A percentile compares a stretch with the other conserved stretches of the same genome.
These are phyloP conservation scores for Lepus americanus DNA, from an alignment of 2,113 vertebrate species.

Conservation along the genomic window DNA sequence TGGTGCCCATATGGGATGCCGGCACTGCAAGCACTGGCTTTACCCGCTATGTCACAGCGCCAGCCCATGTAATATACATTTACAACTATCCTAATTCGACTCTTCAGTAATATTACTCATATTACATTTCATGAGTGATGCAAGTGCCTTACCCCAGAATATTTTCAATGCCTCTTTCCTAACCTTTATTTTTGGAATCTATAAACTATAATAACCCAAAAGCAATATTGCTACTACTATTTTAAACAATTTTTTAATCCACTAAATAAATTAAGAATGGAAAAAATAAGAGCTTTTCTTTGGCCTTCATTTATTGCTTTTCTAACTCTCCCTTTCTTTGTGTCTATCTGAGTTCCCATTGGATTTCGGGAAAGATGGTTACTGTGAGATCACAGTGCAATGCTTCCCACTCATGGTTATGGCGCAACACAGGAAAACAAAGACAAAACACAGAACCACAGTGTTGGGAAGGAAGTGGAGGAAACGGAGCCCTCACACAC, in stretches of 20 bases:
- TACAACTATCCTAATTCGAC: neutral
- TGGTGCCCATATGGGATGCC: too few species aligned
- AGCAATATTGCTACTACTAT: neutral
- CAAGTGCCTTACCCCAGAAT: neutral
- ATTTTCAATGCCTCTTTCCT: neutral
- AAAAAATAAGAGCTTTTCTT: neutral
- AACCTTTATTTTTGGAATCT: neutral
- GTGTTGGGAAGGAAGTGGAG: too few species aligned
- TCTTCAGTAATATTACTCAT: neutral
- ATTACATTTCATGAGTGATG: neutral
- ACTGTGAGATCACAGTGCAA: too few species aligned
- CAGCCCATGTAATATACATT: too few species aligned
- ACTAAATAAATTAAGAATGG: neutral
- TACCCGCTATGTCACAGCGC: too few species aligned
- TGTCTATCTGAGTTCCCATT: neutral
- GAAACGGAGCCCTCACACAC: too few species aligned
- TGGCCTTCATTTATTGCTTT: neutral
- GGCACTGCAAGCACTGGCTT: too few species aligned
- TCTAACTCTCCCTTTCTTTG: neutral
- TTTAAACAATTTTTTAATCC: neutral
- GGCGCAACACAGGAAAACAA: too few species aligned
- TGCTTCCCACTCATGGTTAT: too few species aligned
- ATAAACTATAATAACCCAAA: neutral
- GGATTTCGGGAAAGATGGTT: neutral
- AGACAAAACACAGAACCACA: too few species aligned